Conservation (phyloP, 2,888 invertebrate species). For the Microctonus aethiopoides region DNA sequence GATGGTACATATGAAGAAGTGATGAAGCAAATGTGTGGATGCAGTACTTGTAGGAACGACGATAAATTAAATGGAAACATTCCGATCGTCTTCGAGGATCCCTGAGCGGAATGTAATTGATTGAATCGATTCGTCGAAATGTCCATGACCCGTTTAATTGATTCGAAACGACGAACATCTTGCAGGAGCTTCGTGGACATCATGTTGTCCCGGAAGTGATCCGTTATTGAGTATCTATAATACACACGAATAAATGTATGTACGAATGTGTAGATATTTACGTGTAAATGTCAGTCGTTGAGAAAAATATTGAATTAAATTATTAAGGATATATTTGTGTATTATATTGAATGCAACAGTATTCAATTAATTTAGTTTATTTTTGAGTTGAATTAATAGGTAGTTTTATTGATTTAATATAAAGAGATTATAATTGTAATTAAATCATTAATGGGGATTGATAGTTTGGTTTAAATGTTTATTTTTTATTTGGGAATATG, state of each 20-base stretch:
- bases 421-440: too few relatives aligned
- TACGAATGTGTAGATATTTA: too few relatives aligned
- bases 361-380: too few relatives aligned
- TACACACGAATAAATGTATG: not conserved
- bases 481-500: too few relatives aligned
- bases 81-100: slow-evolving; percentile 14
- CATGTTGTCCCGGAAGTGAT: not conserved
- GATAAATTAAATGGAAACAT: slow-evolving; percentile 25
- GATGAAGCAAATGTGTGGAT: not conserved
- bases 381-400: too few relatives aligned
- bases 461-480: too few relatives aligned
- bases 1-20: slow-evolving; percentile 5
- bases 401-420: too few relatives aligned
- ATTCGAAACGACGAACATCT: slow-evolving; percentile 8
- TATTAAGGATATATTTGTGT: too few relatives aligned
- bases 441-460: too few relatives aligned
- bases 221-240: not conserved
- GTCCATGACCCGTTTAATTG: slow-evolving; percentile 23
- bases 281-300: too few relatives aligned
- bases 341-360: too few relatives aligned
- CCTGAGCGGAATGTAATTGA: slow-evolving; percentile 22
- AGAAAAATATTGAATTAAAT: too few relatives aligned
- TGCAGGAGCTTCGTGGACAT: not conserved
- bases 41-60: not conserved
- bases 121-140: slow-evolving; percentile 19